A percentile compares a stretch with the other conserved stretches of the same genome.
Evolutionary conservation across 2,797 vertebrate species (phyloP).

Genomic region (Myripristis murdjan): DNA sequence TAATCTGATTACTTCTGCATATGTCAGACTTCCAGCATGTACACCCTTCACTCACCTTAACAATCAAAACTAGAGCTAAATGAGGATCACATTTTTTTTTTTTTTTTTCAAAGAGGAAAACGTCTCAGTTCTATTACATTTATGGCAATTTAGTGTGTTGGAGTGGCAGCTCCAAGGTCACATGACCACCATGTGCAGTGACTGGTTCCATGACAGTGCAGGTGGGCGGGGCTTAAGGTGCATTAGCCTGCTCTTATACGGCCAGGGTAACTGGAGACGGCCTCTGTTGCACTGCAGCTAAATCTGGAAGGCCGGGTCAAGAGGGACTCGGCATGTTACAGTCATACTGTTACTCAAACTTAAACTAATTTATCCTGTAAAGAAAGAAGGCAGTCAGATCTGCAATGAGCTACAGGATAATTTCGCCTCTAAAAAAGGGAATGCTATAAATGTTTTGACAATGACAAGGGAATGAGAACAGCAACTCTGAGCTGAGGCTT

Average conservation of each 20-base stretch:
- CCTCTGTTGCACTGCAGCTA: conserved; percentile 33
- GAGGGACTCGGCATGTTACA: conserved; percentile 8
- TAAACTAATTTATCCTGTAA: background rate
- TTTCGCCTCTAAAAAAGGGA: background rate
- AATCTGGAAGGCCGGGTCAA: conserved; percentile 47
- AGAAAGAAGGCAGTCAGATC: background rate
- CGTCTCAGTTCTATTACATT: background rate
- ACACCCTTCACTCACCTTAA: conserved; percentile 29
- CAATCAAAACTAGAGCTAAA: background rate
- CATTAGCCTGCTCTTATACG: conserved; percentile 54
- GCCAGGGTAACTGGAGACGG: conserved; percentile 65
- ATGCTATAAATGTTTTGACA: too few relatives aligned
- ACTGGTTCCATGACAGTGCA: conserved; percentile 43
- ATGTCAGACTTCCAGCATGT: conserved; percentile 55
- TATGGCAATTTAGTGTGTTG: conserved; percentile 13
- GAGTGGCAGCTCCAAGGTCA: conserved; percentile 22
- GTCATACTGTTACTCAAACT: conserved; percentile 4
- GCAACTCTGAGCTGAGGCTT: too few relatives aligned
- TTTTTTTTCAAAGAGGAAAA: too few relatives aligned
- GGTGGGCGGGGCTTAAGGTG: conserved; percentile 26
- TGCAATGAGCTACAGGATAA: background rate
- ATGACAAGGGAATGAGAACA: background rate
- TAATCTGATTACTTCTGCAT: conserved; percentile 17
- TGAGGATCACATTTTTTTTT: background rate
- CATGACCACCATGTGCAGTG: conserved; percentile 54